Evolutionary conservation across 2,888 invertebrate genomes (phyloP).

Genomic region (Carabus problematicus): DNA sequence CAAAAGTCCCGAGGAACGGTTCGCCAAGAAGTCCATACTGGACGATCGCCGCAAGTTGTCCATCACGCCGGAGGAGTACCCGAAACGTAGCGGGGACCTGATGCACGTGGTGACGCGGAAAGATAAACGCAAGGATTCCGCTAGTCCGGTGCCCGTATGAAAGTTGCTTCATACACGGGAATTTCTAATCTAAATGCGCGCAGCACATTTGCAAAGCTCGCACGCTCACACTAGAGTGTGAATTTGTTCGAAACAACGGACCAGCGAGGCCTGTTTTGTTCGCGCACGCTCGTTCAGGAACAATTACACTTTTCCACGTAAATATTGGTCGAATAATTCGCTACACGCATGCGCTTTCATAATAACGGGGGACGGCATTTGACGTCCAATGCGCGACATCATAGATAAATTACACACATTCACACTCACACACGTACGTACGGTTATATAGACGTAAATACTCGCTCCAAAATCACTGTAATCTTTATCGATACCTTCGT

Average conservation of each 20-base stretch:
- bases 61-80: constrained; percentile 59
- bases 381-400: neutral
- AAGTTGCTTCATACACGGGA: constrained; percentile 43
- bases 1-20: constrained; percentile 59
- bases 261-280: too few relatives aligned
- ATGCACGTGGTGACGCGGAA: constrained; percentile 47
- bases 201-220: neutral
- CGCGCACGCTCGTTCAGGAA: too few relatives aligned
- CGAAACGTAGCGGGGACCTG: constrained; percentile 57
- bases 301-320: neutral
- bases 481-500: neutral
- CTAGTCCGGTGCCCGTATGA: constrained; percentile 60
- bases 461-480: neutral
- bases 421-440: neutral
- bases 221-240: too few relatives aligned
- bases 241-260: too few relatives aligned
- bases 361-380: neutral
- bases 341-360: constrained; percentile 28
- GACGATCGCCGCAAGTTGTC: constrained; percentile 59
- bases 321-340: constrained; percentile 22
- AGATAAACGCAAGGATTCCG: constrained; percentile 56
- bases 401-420: neutral
- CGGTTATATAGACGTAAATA: too few relatives aligned
- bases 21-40: constrained; percentile 45
- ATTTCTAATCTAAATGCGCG: constrained; percentile 32